phyloP scores from a whole-genome alignment of 2,113 vertebrate species.

The Stegostoma tigrinum region DNA sequence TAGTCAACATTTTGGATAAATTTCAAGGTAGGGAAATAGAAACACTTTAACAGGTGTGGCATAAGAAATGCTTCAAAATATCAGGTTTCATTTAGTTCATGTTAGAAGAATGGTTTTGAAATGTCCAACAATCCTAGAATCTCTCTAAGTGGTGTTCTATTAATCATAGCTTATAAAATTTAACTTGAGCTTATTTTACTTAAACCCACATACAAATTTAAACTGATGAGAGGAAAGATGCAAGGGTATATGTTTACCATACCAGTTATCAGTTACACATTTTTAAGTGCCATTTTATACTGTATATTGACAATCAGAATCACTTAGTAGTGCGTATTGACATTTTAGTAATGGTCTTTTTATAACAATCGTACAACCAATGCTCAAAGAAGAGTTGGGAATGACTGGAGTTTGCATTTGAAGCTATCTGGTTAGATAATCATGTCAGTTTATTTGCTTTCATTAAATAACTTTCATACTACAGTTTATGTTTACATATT shows the following conservation, averaged over 20 bases:
- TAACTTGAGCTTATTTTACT: neutral
- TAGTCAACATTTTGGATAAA: neutral
- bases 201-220: neutral
- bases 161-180: neutral
- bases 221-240: neutral
- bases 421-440: neutral
- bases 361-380: neutral
- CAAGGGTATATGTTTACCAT: neutral
- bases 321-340: neutral
- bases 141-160: neutral
- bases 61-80: neutral
- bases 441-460: neutral
- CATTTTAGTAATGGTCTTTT: conserved; percentile 31
- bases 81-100: neutral
- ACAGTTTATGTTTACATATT: conserved; percentile 19
- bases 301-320: conserved; percentile 23
- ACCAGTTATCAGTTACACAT: neutral
- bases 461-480: neutral
- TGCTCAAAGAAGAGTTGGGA: neutral
- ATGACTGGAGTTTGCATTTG: conserved; percentile 12
- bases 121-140: neutral
- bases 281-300: conserved; percentile 22
- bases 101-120: neutral
- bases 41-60: neutral
- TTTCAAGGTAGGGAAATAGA: neutral